These are phyloP conservation scores for Drosophila macrospina DNA, from an alignment of 2,888 invertebrate genomes.

Conservation along the genomic window DNA sequence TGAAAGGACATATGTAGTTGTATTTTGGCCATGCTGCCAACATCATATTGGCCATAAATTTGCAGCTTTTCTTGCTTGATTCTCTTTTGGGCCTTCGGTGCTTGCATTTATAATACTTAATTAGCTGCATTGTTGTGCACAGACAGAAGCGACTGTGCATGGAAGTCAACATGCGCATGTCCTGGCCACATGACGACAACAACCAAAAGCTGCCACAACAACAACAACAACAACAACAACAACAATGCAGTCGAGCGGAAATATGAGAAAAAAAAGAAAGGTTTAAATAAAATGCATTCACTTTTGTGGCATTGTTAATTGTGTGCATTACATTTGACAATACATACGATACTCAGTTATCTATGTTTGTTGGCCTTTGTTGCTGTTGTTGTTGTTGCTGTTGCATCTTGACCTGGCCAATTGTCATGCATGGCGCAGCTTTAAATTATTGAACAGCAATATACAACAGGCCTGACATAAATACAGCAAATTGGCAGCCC, in stretches of 20 bases:
- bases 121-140: slow-evolving; percentile 70
- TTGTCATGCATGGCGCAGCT: slow-evolving; percentile 40
- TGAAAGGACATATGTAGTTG: neutral
- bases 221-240: neutral
- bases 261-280: neutral
- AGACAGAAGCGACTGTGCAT: slow-evolving; percentile 58
- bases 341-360: slow-evolving; percentile 45
- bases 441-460: slow-evolving; percentile 68
- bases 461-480: slow-evolving; percentile 46
- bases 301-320: slow-evolving; percentile 58
- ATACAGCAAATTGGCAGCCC: slow-evolving; percentile 69
- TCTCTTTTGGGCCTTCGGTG: slow-evolving; percentile 36
- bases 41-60: neutral
- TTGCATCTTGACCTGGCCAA: slow-evolving; percentile 41
- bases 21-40: too few relatives aligned
- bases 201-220: too few relatives aligned
- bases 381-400: slow-evolving; percentile 32
- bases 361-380: slow-evolving; percentile 34
- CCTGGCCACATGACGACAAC: slow-evolving; percentile 34
- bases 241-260: neutral
- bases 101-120: slow-evolving; percentile 71
- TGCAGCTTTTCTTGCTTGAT: neutral
- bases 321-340: slow-evolving; percentile 42
- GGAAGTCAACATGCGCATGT: slow-evolving; percentile 49
- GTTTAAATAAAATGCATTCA: slow-evolving; percentile 46